Percentiles rank a stretch among this genome's conserved stretches.
These are phyloP conservation scores for Spodoptera frugiperda DNA, from an alignment of 1,140 invertebrate species.

Conservation along the genomic window DNA sequence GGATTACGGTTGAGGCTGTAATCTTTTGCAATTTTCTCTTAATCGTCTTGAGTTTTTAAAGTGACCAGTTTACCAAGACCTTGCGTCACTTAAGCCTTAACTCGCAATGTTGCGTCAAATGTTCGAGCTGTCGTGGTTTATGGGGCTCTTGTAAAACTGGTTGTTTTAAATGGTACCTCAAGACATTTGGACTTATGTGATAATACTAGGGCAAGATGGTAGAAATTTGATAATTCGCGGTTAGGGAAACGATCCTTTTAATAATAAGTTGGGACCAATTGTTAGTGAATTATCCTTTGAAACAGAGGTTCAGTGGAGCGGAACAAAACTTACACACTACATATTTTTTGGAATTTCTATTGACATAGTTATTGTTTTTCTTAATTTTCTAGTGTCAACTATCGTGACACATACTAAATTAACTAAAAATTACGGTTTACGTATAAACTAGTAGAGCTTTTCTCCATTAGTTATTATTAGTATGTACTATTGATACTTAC, in stretches of 20 bases:
- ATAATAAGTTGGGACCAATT: constrained; percentile 79
- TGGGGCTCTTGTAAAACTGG: constrained; percentile 46
- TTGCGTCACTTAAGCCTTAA: constrained; percentile 43
- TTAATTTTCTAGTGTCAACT: too few relatives aligned
- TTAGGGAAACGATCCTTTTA: constrained; percentile 82
- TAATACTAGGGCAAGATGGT: constrained; percentile 79
- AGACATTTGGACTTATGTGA: constrained; percentile 84
- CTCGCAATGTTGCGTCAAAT: background rate
- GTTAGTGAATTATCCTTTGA: constrained; percentile 67
- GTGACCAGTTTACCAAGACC: constrained; percentile 65
- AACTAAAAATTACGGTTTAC: too few relatives aligned
- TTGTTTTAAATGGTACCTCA: constrained; percentile 57
- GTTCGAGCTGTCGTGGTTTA: constrained; percentile 34
- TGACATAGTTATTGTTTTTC: background rate
- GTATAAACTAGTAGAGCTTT: too few relatives aligned
- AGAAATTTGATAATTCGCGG: constrained; percentile 85
- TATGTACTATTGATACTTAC: background rate
- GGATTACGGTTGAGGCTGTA: constrained; percentile 74
- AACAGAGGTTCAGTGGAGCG: constrained; percentile 63
- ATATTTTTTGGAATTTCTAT: background rate
- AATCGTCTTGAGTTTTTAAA: constrained; percentile 70
- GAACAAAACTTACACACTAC: background rate
- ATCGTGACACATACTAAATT: too few relatives aligned
- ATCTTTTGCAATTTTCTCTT: constrained; percentile 82
- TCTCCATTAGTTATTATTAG: too few relatives aligned